Base-by-base conservation (phyloP, 2,113 vertebrate genomes). In the Diglossa brunneiventris region DNA sequence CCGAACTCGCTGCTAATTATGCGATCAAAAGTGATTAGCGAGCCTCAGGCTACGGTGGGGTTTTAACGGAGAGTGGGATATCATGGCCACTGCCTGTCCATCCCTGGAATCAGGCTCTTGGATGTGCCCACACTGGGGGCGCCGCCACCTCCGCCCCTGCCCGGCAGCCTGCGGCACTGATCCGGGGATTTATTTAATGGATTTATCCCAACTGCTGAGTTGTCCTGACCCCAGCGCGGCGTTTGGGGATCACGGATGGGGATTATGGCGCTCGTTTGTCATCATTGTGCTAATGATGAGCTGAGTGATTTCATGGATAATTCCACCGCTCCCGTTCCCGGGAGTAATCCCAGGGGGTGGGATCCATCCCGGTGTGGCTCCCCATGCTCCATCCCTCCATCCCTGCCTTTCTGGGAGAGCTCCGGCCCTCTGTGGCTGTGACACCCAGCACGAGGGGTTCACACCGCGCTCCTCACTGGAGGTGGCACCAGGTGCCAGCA, bases 391-490 rank as follows among this genome's bases (percentile, higher is more conserved):
- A 58, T n/a, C 22, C 33, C 39, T 17, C 62, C 39, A 18, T 76
- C 63, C 70, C 70, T 35, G 70, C 21, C 61, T n/a, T 83, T 10
- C 9, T 3, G 55, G 55, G 47, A 15, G 4, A 31, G 5, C 21
- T 26, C 46, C 5, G 4, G 15, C 69, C 1, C 18, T 7, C 27
- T 2, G 66, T 3, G 74, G 52, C 52, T 13, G 4, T 17, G 44
- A 7, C 20, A 13, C 9, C 17, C 30, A 15, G 41, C 19, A 3
- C 3, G 2, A 72, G 37, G 42, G 11, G 5, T 5, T 30, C 16
- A 4, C 6, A 0, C 42, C 2, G 1, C 0, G 1, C 18, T 46
- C 20, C 39, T 3, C 15, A 3, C 56, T 8, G 39, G 49, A 50
- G 24, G 6, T 5, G 53, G 49, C 50, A 11, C 11, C 8, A 0